Conservation (phyloP, 2,888 invertebrate genomes). For the Napeogenes sylphis region DNA sequence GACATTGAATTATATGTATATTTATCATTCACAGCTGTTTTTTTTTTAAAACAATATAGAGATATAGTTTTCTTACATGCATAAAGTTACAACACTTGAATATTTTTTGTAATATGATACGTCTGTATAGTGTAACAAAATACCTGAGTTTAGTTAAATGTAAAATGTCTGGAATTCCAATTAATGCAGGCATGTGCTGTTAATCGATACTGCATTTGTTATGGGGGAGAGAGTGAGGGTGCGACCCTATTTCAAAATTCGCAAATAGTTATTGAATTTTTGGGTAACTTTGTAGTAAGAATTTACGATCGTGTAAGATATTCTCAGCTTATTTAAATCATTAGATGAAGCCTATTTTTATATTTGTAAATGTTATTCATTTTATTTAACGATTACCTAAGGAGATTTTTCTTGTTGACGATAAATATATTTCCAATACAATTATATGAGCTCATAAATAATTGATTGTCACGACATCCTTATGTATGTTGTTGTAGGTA, state of each 20-base stretch:
- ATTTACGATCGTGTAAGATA: not conserved
- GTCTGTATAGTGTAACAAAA: conserved; percentile 17
- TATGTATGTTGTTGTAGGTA: not conserved
- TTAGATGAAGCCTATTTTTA: no score
- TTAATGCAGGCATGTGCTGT: conserved; percentile 40
- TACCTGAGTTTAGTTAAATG: conserved; percentile 26
- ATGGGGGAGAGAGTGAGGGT: conserved; percentile 41
- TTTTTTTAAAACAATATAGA: not conserved
- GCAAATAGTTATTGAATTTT: conserved; percentile 43
- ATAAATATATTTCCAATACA: no score
- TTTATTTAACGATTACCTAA: no score
- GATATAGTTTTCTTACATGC: not conserved
- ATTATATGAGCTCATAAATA: no score
- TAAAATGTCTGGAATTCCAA: conserved; percentile 27
- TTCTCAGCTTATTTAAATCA: no score
- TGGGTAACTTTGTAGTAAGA: conserved; percentile 17
- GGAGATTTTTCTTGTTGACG: no score
- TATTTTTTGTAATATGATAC: conserved; percentile 17
- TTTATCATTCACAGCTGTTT: no score
- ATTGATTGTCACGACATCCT: not conserved
- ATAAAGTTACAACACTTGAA: not conserved
- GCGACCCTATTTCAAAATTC: conserved; percentile 58
- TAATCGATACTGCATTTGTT: conserved; percentile 73
- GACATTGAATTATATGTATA: no score
- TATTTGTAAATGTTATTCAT: no score